Percentiles rank a stretch among this genome's conserved stretches.
Evolutionary conservation across 2,888 invertebrate species (phyloP).

Genomic region (Megamerina dolium): DNA sequence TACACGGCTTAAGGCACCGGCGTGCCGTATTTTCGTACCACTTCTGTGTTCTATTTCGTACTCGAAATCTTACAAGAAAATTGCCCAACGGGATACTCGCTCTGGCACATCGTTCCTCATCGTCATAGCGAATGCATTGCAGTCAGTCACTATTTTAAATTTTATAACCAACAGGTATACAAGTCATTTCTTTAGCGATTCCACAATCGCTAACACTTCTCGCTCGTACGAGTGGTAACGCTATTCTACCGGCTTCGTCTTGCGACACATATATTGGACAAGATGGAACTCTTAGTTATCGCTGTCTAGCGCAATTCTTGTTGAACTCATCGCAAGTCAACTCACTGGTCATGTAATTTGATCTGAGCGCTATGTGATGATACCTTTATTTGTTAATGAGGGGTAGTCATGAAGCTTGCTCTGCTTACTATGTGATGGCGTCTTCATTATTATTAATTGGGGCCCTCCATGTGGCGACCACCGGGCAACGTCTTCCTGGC

Average conservation of each 20-base stretch:
- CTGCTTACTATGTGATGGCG: too few species aligned
- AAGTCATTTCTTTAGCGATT: constrained; percentile 21
- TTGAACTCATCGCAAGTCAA: too few species aligned
- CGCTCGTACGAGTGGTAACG: constrained; percentile 25
- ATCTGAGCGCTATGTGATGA: too few species aligned
- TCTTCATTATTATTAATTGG: too few species aligned
- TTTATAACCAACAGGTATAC: constrained; percentile 30
- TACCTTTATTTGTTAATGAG: too few species aligned
- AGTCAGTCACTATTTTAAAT: constrained; percentile 3
- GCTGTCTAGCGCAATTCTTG: neutral
- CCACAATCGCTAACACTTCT: constrained; percentile 18
- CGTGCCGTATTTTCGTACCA: constrained; percentile 12
- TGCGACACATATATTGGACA: constrained; percentile 15
- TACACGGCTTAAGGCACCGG: constrained; percentile 17
- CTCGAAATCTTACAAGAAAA: constrained; percentile 17
- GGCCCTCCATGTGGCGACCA: too few species aligned
- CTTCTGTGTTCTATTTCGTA: constrained; percentile 14
- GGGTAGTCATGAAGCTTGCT: too few species aligned
- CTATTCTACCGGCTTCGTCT: constrained; percentile 14
- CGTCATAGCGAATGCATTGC: constrained; percentile 8
- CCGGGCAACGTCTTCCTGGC: too few species aligned
- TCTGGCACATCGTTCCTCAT: constrained; percentile 27
- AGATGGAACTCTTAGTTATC: neutral
- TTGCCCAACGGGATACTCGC: constrained; percentile 16
- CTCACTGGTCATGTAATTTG: too few species aligned